A percentile compares a stretch with the other conserved stretches of the same genome.
phyloP scores from a whole-genome alignment of 2,797 vertebrate genomes.

The Myotis findleyi region DNA sequence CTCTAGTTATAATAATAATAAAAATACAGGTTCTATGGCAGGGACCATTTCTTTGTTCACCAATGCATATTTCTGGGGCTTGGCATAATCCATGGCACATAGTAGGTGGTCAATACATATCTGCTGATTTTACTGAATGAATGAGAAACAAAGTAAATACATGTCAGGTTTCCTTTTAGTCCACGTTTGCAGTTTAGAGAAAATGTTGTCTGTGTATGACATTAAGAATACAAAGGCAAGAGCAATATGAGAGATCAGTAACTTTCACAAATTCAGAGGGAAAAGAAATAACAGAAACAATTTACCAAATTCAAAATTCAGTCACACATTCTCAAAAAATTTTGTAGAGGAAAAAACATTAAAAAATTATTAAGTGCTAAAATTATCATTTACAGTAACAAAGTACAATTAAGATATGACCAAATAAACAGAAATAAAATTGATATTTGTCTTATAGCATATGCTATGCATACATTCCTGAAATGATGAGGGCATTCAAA shows the following conservation, averaged over 20 bases:
- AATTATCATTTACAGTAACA: conserved; percentile 28
- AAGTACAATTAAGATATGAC: conserved; percentile 32
- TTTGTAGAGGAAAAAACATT: background rate
- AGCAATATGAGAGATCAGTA: background rate
- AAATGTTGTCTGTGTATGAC: background rate
- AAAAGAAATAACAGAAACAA: background rate
- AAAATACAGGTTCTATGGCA: background rate
- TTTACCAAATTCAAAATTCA: background rate
- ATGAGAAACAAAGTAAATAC: conserved; percentile 38
- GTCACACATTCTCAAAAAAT: background rate
- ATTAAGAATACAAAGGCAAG: conserved; percentile 15
- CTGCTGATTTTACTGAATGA: background rate
- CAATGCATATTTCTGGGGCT: background rate
- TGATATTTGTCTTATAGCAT: background rate
- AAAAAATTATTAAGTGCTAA: conserved; percentile 3
- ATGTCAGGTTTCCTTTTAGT: background rate
- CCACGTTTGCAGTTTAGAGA: background rate
- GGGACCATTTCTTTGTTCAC: background rate
- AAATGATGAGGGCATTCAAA: background rate
- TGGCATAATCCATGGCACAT: background rate
- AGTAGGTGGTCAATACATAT: background rate
- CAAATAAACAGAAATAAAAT: conserved; percentile 1
- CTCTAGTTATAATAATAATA: background rate
- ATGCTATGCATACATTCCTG: background rate
- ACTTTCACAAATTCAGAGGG: background rate